Base-by-base conservation (phyloP, 2,797 vertebrate genomes). In the Coracias cyanogaster region DNA sequence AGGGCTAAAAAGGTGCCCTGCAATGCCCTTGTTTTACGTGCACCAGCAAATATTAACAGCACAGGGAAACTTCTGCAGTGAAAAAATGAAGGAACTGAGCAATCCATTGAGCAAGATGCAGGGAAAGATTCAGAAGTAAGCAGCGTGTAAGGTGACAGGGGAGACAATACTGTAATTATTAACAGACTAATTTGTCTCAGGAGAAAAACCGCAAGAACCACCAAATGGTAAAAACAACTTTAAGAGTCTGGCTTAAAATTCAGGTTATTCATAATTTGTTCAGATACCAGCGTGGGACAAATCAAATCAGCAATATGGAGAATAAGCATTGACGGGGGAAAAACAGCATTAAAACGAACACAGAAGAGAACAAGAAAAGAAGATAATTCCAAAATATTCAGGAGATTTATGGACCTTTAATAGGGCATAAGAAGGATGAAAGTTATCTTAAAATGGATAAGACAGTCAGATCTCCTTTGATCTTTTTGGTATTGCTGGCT, bases 171-270 rank as follows among this genome's bases (percentile, higher is more conserved):
- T 65, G 7, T 69, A 89, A 81, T 81, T 70, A 91, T 74, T 81
- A 90, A 62, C n/a, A 70, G 55, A 80, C 25, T 79, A 60, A 82
- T 86, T 82, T 60, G 49, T 60, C 79, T 94, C 69, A 41, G n/a
- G 37, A 92, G 61, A 52, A 91, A 85, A 94, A 69, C 4, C 29
- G 29, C 26, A 82, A 86, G 72, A 86, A 88, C 17, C 51, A 85
- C 54, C 6, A 89, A 88, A 72, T 19, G 69, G 84, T 78, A 82
- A 90, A 85, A 93, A 83, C 31, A 80, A 72, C 72, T 92, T 91
- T 20, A 89, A 69, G 10, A 20, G 57, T 55, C 58, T 91, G 82
- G 29, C 46, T 95, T 33, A 69, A 82, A 91, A 87, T 65, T 65
- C 79, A 86, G 62, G 39, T 91, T 62, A 83, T 51, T 54, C n/a